Conservation (phyloP, 1,140 invertebrate species). For the Euwallacea similis region DNA sequence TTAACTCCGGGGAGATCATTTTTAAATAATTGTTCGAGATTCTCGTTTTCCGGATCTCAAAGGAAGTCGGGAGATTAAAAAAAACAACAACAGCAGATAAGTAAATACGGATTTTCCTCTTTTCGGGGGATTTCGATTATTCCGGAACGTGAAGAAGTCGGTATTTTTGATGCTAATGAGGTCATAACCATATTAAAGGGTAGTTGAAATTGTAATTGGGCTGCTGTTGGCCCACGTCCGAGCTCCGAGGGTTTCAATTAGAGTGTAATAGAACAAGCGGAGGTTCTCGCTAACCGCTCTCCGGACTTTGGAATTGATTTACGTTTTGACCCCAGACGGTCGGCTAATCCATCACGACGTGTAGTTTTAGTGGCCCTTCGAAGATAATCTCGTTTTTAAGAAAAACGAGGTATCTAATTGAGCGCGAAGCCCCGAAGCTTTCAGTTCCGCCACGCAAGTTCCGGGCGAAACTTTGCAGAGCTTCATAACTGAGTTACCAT, state of each 20-base stretch:
- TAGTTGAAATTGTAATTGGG: neutral
- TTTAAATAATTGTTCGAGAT: too few relatives aligned
- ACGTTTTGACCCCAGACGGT: constrained; percentile 5
- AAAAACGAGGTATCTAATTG: neutral
- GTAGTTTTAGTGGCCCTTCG: neutral
- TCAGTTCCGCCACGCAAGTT: neutral
- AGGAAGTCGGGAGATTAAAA: too few relatives aligned
- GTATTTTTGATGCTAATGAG: too few relatives aligned
- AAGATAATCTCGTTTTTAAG: neutral
- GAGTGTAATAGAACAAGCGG: constrained; percentile 2
- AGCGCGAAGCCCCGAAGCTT: neutral
- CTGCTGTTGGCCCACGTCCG: neutral
- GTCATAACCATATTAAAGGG: neutral
- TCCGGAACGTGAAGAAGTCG: too few relatives aligned
- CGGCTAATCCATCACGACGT: neutral
- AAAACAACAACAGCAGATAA: too few relatives aligned
- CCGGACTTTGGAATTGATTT: constrained; percentile 5
- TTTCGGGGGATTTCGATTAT: too few relatives aligned
- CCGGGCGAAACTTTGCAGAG: neutral
- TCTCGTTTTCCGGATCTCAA: too few relatives aligned
- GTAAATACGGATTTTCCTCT: too few relatives aligned
- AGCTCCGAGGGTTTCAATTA: neutral
- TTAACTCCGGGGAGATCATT: too few relatives aligned
- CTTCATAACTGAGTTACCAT: neutral
- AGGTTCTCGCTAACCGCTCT: neutral